Percentiles rank a stretch among this genome's conserved stretches.
phyloP scores from a whole-genome alignment of 2,888 invertebrate species.

The Chymomyza caudatula region DNA sequence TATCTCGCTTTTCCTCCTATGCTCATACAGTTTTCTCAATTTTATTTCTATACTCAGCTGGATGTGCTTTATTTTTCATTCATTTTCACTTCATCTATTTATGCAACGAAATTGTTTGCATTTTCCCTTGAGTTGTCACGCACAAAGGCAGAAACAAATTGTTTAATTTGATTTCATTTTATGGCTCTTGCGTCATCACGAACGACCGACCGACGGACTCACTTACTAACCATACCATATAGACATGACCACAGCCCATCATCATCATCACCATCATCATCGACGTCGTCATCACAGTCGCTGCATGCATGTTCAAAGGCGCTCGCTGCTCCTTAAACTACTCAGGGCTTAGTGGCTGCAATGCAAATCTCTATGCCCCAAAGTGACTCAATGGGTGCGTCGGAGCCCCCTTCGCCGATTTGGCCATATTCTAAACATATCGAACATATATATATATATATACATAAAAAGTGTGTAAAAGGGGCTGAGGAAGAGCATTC shows the following conservation, averaged over 20 bases:
- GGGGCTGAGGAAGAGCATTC: background rate
- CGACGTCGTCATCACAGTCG: background rate
- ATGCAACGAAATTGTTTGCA: constrained; percentile 64
- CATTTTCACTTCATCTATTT: constrained; percentile 62
- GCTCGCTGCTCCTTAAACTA: background rate
- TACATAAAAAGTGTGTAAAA: background rate
- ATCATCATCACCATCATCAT: background rate
- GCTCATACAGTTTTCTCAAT: background rate
- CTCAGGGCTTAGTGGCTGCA: constrained; percentile 22
- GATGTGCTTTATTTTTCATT: constrained; percentile 63
- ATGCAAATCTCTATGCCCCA: constrained; percentile 49
- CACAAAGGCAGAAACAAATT: constrained; percentile 71
- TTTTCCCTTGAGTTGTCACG: constrained; percentile 73
- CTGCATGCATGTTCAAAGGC: background rate
- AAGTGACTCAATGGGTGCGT: constrained; percentile 56
- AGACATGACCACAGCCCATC: background rate
- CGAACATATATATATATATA: constrained; percentile 69
- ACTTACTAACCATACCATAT: background rate
- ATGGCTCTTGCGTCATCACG: constrained; percentile 60
- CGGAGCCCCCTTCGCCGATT: constrained; percentile 14
- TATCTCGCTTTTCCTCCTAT: background rate
- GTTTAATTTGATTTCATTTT: constrained; percentile 70
- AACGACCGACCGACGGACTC: background rate
- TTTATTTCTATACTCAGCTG: background rate
- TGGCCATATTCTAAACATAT: constrained; percentile 51